Percentiles rank a stretch among this genome's conserved stretches.
These are phyloP conservation scores for Julus scanicus DNA, from an alignment of 2,888 invertebrate genomes.

Conservation along the genomic window DNA sequence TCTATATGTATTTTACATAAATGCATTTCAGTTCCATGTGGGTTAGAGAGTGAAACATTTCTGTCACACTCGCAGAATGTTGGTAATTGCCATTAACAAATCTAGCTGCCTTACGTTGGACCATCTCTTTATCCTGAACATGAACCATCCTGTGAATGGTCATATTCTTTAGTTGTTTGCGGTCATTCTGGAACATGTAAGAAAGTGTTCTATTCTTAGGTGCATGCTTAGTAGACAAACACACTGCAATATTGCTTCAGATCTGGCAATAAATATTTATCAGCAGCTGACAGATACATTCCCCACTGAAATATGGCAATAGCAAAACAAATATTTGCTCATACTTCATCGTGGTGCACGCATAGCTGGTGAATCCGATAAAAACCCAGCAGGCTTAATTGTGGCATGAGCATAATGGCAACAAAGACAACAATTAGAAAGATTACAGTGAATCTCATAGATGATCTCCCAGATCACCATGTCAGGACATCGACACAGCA, in stretches of 20 bases:
- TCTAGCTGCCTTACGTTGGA: too few species aligned
- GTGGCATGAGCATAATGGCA: background rate
- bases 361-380: background rate
- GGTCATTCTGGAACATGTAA: background rate
- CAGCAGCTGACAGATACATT: constrained; percentile 22
- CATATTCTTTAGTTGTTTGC: background rate
- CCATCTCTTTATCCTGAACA: too few species aligned
- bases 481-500: too few species aligned
- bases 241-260: background rate
- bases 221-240: too few species aligned
- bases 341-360: background rate
- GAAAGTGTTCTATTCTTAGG: background rate
- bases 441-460: too few species aligned
- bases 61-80: too few species aligned
- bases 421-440: constrained; percentile 12
- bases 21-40: too few species aligned
- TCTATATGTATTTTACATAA: too few species aligned
- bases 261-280: constrained; percentile 14
- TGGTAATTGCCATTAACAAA: too few species aligned
- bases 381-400: background rate
- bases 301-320: constrained; percentile 27
- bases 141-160: too few species aligned
- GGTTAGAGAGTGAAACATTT: too few species aligned
- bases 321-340: background rate
- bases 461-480: too few species aligned